These are phyloP conservation scores for Chrysogorgia sp. DNA, from an alignment of 92 coral and sea anemone species.

Conservation along the genomic window DNA sequence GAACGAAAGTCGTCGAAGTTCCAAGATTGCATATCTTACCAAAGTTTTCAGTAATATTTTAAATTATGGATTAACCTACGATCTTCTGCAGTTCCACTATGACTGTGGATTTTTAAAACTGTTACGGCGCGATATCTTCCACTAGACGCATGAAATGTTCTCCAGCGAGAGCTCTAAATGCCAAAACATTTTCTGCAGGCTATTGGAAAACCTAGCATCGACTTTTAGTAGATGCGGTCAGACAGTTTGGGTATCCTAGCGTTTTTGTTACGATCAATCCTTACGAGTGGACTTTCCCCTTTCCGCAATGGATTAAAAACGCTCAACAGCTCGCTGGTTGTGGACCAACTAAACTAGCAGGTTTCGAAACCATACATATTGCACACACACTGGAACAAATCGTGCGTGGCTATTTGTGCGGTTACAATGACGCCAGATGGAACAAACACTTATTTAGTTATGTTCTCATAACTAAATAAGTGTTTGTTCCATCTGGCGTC, in stretches of 20 bases:
- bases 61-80: conserved; percentile 1
- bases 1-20: neutral
- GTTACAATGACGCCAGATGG: neutral
- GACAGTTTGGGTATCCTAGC: conserved; percentile 16
- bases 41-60: neutral
- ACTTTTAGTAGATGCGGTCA: conserved; percentile 22
- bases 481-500: no score
- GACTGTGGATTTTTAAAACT: conserved; percentile 39
- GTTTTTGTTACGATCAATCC: conserved; percentile 25
- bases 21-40: neutral
- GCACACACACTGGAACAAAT: neutral
- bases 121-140: conserved; percentile 36
- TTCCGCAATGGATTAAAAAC: neutral
- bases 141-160: neutral
- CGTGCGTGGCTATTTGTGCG: neutral
- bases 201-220: conserved; percentile 37
- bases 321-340: neutral
- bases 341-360: conserved; percentile 32
- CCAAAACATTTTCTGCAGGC: conserved; percentile 7
- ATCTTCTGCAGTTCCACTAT: conserved; percentile 36
- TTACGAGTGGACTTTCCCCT: neutral
- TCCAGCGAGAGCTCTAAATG: conserved; percentile 20
- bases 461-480: conserved; percentile 5
- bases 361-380: neutral
- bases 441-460: conserved; percentile 15